A percentile compares a stretch with the other conserved stretches of the same genome.
These are phyloP conservation scores for Siderastrea radians DNA, from an alignment of 92 coral and sea anemone genomes.

Conservation along the genomic window DNA sequence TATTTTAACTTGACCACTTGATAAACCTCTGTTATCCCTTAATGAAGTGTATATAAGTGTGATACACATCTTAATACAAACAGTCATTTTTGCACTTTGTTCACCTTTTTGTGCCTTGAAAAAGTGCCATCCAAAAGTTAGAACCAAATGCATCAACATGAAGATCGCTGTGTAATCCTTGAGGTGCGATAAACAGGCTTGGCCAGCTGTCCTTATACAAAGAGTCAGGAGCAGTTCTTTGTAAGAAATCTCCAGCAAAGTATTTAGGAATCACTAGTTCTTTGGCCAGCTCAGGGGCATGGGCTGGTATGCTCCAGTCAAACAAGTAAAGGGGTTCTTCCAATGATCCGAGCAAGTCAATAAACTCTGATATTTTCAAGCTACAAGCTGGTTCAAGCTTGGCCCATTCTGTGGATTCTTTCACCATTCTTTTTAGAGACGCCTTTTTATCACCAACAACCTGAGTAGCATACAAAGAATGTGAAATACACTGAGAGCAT, in stretches of 20 bases:
- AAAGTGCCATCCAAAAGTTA: conserved; percentile 82
- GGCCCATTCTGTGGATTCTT: conserved; percentile 76
- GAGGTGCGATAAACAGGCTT: conserved; percentile 71
- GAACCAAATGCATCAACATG: conserved; percentile 79
- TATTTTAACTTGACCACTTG: no score
- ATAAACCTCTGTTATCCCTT: no score
- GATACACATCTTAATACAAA: no score
- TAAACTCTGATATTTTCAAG: conserved; percentile 55
- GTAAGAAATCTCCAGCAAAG: conserved; percentile 80
- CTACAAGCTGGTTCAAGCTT: conserved; percentile 62
- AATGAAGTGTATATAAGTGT: no score
- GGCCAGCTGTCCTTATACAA: conserved; percentile 76
- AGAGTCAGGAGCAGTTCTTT: conserved; percentile 62
- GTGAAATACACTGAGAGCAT: background rate
- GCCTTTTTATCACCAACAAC: conserved; percentile 67
- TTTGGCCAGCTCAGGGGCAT: conserved; percentile 71
- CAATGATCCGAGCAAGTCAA: conserved; percentile 54
- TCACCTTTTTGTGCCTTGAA: conserved; percentile 77
- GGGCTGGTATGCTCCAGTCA: conserved; percentile 78
- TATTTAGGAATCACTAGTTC: conserved; percentile 73
- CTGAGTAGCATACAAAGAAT: conserved; percentile 2
- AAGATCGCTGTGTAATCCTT: conserved; percentile 57
- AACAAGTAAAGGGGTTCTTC: conserved; percentile 58
- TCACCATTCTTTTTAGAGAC: conserved; percentile 57
- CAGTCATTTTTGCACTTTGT: background rate